Evolutionary conservation across 2,797 vertebrate genomes (phyloP).

Genomic region (Tarsius wallacei): DNA sequence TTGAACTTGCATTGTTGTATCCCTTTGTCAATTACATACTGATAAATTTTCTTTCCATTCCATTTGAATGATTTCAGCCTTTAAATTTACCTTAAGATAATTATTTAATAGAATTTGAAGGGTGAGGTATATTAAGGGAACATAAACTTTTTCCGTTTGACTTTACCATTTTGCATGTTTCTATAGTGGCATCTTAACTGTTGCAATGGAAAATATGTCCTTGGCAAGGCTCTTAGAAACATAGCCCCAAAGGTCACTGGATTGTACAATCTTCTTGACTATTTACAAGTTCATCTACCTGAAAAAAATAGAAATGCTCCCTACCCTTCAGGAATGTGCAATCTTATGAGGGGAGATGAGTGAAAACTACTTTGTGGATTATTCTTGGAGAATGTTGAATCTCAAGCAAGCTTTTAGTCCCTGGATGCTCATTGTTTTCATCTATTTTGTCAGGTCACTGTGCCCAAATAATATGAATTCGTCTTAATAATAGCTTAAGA

Average conservation of each 20-base stretch:
- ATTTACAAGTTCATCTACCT: neutral
- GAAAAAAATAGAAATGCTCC: neutral
- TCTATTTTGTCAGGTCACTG: neutral
- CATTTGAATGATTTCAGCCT: neutral
- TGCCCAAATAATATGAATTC: neutral
- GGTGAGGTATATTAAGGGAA: neutral
- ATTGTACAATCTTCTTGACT: neutral
- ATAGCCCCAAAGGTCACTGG: neutral
- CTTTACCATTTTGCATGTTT: neutral
- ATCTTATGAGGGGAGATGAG: neutral
- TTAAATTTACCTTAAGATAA: neutral
- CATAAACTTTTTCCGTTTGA: neutral
- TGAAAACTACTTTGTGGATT: neutral
- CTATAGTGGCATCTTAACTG: neutral
- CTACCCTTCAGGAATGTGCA: neutral
- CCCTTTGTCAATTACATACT: neutral
- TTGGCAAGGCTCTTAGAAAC: constrained; percentile 42
- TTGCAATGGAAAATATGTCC: neutral
- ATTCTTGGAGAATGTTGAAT: neutral
- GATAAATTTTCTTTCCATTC: neutral
- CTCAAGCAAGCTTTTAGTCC: neutral
- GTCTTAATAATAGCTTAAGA: neutral
- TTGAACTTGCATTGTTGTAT: neutral
- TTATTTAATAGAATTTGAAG: neutral
- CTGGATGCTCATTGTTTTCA: neutral